Base-by-base conservation (phyloP, 2,797 vertebrate genomes). In the Myripristis jacobus region DNA sequence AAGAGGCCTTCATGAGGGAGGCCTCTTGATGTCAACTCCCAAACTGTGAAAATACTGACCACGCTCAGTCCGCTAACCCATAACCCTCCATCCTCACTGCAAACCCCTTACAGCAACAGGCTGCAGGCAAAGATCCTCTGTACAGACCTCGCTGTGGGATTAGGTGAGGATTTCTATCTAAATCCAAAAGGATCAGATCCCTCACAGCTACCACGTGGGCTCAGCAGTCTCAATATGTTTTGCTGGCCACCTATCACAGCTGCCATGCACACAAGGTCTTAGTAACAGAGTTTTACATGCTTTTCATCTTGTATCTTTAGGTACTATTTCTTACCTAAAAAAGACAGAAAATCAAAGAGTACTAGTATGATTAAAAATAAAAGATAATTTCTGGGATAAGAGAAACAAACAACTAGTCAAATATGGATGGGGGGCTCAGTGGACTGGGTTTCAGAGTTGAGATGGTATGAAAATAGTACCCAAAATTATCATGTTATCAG, bases 131-230 rank as follows among this genome's bases (percentile, higher is more conserved):
- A 71, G 72, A 59, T 41, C 56, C 34, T 1, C 80, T 59, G 50
- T 69, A 58, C 74, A 77, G 56, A 79, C 76, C 80, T 56, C 60
- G 65, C 66, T 41, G 56, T 1, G 16, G 89, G 93, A 94, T 95
- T 94, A 94, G 75, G 31, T 4, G 47, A 77, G 92, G 92, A 93
- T 94, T 93, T 94, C 82, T 66, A 51, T 77, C 81, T 92, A 93
- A 91, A 64, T 84, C 87, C 83, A 61, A 48, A n/a, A 80, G 87
- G 90, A 90, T 91, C 84, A 89, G 87, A 53, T 77, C 75, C 79
- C 73, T 87, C 73, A 69, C 66, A 75, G 56, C 21, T 18, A 76
- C 62, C 85, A 91, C 80, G 84, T 91, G 86, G 57, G 11, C 16
- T 48, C 36, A 79, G 73, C 44, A 16, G 44, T 25, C 8, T 9